Evolutionary conservation across 2,888 invertebrate genomes (phyloP), one percentile per base, ranked within the genome.

Genomic region (Tetragnatha montana): DNA sequence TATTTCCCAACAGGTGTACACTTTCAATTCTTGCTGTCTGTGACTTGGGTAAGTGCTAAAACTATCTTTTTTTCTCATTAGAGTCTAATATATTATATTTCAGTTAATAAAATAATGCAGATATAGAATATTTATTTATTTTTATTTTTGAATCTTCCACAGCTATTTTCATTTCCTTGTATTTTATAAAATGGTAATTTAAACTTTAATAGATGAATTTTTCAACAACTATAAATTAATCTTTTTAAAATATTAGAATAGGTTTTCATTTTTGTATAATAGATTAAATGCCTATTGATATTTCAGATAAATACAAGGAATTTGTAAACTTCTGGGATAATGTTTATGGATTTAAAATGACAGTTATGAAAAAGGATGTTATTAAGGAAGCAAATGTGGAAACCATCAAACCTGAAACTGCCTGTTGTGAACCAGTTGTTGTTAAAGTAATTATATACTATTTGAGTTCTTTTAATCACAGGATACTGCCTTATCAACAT

Each of bases 261-360:
- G 6, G 71, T n/a, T 71, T 71, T 0, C 7, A 71, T 71, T 35
- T 35, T 35, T 35, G 35, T 35, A 4, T 35, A 35, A 4, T 35
- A 35, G 35, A 35, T n/a, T n/a, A n/a, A 35, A 35, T 35, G 19
- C 10, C 7, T 19, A 10, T 51, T n/a, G 0, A 4, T 17, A 50
- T 75, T 80, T 71, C 94, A 94, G 96, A 95, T 10, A 95, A 96
- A 17, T 96, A 97, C 92, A 94, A 95, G 69, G 95, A 95, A 91
- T 94, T 96, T 87, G 96, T 98, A 2, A 95, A 95, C 75, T 98
- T 96, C 93, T 99, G 98, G 98, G 96, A 97, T 21, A 95, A 98
- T 93, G 98, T 99, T 0, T 98, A 98, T 92, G 98, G 98, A 0
- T 98, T 97, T 92, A 96, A 97, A 94, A 99, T 99, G 98, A 96